These are phyloP conservation scores for Dilophus febrilis DNA, from an alignment of 2,888 invertebrate species.

Conservation along the genomic window DNA sequence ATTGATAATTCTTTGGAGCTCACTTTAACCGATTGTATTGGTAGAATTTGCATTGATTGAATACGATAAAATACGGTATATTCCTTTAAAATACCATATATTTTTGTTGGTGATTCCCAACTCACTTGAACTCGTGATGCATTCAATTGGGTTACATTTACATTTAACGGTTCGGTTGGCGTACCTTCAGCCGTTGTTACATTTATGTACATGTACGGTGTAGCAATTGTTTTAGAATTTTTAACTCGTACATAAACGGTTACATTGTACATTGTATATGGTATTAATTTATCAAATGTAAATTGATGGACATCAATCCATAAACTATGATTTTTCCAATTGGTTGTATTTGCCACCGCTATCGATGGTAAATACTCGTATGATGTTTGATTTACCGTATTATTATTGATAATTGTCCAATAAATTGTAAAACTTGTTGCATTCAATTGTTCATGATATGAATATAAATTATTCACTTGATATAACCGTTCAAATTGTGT, in stretches of 20 bases:
- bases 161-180: constrained; percentile 41
- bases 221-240: constrained; percentile 34
- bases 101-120: constrained; percentile 48
- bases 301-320: constrained; percentile 46
- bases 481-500: constrained; percentile 28
- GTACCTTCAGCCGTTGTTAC: constrained; percentile 48
- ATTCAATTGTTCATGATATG: constrained; percentile 44
- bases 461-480: constrained; percentile 43
- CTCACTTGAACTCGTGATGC: constrained; percentile 44
- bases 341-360: constrained; percentile 28
- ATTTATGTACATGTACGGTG: constrained; percentile 44
- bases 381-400: constrained; percentile 19
- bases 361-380: constrained; percentile 55
- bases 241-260: constrained; percentile 54
- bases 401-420: constrained; percentile 35
- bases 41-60: constrained; percentile 37
- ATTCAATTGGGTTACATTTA: constrained; percentile 45
- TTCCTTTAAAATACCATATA: constrained; percentile 42
- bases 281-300: constrained; percentile 44
- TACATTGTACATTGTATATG: constrained; percentile 61
- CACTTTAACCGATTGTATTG: constrained; percentile 11
- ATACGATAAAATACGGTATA: constrained; percentile 52
- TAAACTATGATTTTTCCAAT: constrained; percentile 37
- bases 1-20: constrained; percentile 10
- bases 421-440: constrained; percentile 44